These are phyloP conservation scores for Paralichthys olivaceus DNA, from an alignment of 2,113 vertebrate species.

Conservation along the genomic window DNA sequence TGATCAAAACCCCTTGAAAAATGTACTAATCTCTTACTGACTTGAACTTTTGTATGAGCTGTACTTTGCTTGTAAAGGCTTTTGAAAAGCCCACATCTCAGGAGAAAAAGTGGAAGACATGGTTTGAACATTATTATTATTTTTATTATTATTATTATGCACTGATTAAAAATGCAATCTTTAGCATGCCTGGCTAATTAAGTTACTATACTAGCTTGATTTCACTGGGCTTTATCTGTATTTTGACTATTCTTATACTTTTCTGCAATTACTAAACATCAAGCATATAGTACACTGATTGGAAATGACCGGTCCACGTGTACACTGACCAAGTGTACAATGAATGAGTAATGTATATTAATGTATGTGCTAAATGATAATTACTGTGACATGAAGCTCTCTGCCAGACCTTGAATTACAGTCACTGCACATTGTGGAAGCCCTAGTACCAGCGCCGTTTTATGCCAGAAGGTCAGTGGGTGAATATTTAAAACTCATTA, in stretches of 20 bases:
- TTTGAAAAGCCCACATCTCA: neutral
- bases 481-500: conserved; percentile 57
- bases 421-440: conserved; percentile 16
- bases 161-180: neutral
- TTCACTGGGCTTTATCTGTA: neutral
- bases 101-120: neutral
- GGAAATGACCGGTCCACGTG: neutral
- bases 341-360: conserved; percentile 37
- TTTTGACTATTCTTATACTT: neutral
- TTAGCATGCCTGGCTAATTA: neutral
- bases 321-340: conserved; percentile 22
- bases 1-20: too few species aligned
- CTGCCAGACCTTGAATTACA: conserved; percentile 36
- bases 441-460: conserved; percentile 2
- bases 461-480: conserved; percentile 40
- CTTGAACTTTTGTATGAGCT: too few species aligned
- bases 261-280: neutral
- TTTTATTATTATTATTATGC: neutral
- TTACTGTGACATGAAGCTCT: conserved; percentile 24
- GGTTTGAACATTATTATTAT: neutral
- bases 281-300: neutral
- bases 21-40: too few species aligned
- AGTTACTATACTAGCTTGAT: neutral
- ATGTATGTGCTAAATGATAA: conserved; percentile 31
- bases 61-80: neutral